phyloP scores from a whole-genome alignment of 2,113 vertebrate genomes.

The Mohoua ochrocephala region DNA sequence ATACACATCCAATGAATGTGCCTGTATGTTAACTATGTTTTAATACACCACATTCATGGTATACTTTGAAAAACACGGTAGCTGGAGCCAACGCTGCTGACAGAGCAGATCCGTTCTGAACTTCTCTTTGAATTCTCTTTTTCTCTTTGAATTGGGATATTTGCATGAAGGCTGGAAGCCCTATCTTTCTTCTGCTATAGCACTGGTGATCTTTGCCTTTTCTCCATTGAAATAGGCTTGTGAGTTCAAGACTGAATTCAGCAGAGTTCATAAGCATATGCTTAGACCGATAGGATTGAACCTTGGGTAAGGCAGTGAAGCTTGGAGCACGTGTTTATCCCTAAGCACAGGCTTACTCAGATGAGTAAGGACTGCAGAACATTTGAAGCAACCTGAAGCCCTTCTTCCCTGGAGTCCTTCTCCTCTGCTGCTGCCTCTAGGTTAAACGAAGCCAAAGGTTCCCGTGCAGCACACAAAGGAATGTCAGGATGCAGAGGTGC shows the following conservation, averaged over 20 bases:
- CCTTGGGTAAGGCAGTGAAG: not conserved
- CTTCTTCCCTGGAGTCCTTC: not conserved
- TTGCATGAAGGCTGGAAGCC: not conserved
- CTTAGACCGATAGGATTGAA: not conserved
- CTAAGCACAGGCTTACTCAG: not conserved
- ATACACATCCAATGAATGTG: not conserved
- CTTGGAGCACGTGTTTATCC: not conserved
- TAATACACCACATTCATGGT: not conserved
- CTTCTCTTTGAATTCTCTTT: not conserved
- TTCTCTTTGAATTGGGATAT: not conserved
- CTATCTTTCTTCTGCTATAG: not conserved
- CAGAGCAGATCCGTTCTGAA: not conserved
- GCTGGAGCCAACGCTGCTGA: not conserved
- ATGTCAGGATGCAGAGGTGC: not conserved
- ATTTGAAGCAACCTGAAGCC: not conserved
- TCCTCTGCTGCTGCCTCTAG: not conserved
- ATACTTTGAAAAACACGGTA: not conserved
- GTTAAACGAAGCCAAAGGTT: not conserved
- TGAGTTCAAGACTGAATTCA: slow-evolving; percentile 6
- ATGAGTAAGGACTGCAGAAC: not conserved
- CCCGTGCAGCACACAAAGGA: not conserved
- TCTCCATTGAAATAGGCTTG: not conserved
- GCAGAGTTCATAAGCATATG: not conserved
- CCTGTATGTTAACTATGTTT: not conserved
- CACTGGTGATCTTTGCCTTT: not conserved